These are phyloP conservation scores for Macrophya annulata DNA, from an alignment of 2,888 invertebrate species.

Conservation along the genomic window DNA sequence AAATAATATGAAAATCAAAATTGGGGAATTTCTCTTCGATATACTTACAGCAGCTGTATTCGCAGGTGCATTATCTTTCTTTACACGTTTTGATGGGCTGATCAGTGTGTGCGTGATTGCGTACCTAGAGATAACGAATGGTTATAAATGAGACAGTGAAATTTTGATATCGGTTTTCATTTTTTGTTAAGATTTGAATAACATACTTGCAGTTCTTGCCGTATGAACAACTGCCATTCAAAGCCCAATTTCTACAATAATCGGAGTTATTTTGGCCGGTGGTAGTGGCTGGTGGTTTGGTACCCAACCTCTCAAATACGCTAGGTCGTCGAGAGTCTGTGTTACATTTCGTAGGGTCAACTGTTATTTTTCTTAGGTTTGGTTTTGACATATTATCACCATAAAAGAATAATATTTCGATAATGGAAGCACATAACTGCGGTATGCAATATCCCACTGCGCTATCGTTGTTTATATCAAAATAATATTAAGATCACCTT, in stretches of 20 bases:
- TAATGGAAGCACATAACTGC: slow-evolving; percentile 78
- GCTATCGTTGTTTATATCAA: slow-evolving; percentile 29
- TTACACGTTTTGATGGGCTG: slow-evolving; percentile 89
- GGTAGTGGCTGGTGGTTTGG: slow-evolving; percentile 83
- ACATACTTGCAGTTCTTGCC: slow-evolving; percentile 88
- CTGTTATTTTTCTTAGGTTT: slow-evolving; percentile 90
- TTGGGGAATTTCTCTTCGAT: not conserved
- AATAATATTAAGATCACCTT: slow-evolving; percentile 1
- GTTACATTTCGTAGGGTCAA: slow-evolving; percentile 87
- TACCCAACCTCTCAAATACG: slow-evolving; percentile 92
- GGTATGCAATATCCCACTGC: slow-evolving; percentile 66
- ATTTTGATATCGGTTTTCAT: not conserved
- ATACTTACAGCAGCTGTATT: slow-evolving; percentile 74
- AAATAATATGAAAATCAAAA: not conserved
- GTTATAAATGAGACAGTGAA: not conserved
- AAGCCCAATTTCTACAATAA: slow-evolving; percentile 89
- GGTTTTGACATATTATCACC: slow-evolving; percentile 84
- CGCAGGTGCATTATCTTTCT: slow-evolving; percentile 82
- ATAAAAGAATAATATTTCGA: slow-evolving; percentile 76
- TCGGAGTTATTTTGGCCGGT: slow-evolving; percentile 81
- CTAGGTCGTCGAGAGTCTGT: slow-evolving; percentile 86
- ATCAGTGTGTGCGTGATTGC: slow-evolving; percentile 88
- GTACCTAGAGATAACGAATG: slow-evolving; percentile 76
- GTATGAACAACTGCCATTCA: slow-evolving; percentile 89
- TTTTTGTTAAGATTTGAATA: not conserved